Percentiles rank a stretch among this genome's conserved stretches.
phyloP scores from a whole-genome alignment of 2,888 invertebrate species.

The Pachymerium ferrugineum region DNA sequence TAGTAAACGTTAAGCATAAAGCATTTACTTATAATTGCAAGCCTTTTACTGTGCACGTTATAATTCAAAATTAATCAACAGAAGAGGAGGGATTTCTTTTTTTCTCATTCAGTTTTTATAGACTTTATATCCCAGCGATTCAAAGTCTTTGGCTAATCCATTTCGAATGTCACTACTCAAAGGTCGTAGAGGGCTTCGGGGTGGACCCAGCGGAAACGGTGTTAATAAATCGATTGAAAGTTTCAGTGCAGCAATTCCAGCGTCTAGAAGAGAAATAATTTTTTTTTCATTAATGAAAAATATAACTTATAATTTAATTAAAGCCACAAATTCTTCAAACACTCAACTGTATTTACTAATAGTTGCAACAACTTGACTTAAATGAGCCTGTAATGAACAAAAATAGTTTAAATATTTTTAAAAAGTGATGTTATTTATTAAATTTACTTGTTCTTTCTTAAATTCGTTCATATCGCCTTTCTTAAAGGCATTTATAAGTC shows the following conservation, averaged over 20 bases:
- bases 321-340: too few relatives aligned
- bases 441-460: not conserved
- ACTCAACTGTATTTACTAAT: not conserved
- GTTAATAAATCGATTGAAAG: constrained; percentile 59
- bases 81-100: too few relatives aligned
- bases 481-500: not conserved
- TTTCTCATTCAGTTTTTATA: too few relatives aligned
- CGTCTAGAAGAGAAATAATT: not conserved
- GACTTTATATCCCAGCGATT: not conserved
- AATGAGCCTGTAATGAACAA: not conserved
- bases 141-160: not conserved
- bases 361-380: not conserved
- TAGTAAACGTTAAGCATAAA: too few relatives aligned
- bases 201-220: constrained; percentile 59
- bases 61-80: not conserved
- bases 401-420: not conserved
- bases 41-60: too few relatives aligned
- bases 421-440: not conserved
- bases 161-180: constrained; percentile 44
- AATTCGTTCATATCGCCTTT: not conserved
- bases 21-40: too few relatives aligned
- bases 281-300: not conserved
- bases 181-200: constrained; percentile 55
- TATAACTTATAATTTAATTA: not conserved
- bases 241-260: constrained; percentile 61